phyloP scores from a whole-genome alignment of 2,113 vertebrate species.

The Notarius lentiginosus region DNA sequence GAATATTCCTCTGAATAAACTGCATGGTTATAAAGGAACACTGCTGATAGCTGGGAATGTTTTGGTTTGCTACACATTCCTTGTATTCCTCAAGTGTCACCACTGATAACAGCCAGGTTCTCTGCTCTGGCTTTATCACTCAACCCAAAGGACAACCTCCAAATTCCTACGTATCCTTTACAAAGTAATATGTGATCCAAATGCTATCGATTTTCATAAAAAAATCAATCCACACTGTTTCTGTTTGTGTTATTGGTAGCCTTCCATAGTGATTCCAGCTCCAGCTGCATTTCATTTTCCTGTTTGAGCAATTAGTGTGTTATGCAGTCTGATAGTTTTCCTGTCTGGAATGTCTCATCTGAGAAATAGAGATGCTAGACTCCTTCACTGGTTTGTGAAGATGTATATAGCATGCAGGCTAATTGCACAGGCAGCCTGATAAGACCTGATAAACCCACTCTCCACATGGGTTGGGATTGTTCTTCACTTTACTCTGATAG shows the following conservation, averaged over 20 bases:
- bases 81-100: slow-evolving; percentile 27
- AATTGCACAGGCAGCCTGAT: slow-evolving; percentile 4
- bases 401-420: slow-evolving; percentile 12
- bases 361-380: slow-evolving; percentile 25
- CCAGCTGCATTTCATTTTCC: neutral
- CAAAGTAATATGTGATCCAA: neutral
- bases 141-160: neutral
- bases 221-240: neutral
- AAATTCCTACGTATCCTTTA: neutral
- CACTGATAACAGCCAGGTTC: slow-evolving; percentile 23
- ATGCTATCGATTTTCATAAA: neutral
- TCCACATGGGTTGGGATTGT: slow-evolving; percentile 4
- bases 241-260: neutral
- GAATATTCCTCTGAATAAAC: neutral
- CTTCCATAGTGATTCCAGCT: neutral
- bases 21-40: neutral
- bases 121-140: slow-evolving; percentile 14
- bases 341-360: slow-evolving; percentile 33
- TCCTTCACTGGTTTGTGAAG: slow-evolving; percentile 4
- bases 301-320: neutral
- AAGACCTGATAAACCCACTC: slow-evolving; percentile 27
- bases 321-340: slow-evolving; percentile 5
- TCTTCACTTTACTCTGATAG: neutral
- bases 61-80: slow-evolving; percentile 34
- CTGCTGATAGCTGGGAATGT: slow-evolving; percentile 43